Base-by-base conservation (phyloP, 2,888 invertebrate species). In the Agrochola circellaris region DNA sequence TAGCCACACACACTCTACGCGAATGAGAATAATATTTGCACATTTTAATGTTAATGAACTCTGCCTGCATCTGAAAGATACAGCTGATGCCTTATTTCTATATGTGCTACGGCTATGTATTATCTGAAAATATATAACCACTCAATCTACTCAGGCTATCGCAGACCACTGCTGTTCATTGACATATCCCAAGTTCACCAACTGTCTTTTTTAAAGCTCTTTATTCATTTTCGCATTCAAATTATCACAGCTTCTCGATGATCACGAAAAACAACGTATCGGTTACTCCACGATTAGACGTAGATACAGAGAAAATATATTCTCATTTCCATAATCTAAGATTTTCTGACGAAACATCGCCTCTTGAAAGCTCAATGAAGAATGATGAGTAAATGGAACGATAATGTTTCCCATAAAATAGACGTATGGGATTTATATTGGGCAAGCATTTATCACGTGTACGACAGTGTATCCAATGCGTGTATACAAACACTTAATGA, bases 401-500 rank as follows among this genome's bases (percentile, higher is more conserved):
- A 92, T 91, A 93, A 91, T 91, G 67, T 92, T 94, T 93, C 93
- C 92, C 93, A 94, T 93, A 93, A 92, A 89, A 91, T 84, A 81
- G 77, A 84, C 58, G 79, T 88, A 86, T 86, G 88, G 90, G 89
- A 90, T 92, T 92, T 92, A 92, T 92, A 93, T 94, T 94, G 92
- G 88, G 92, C 90, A 93, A 93, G 91, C 92, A 92, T 94, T 94
- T 94, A 95, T 95, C 92, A 91, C 91, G 82, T 90, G 83, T 86
- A 88, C 88, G 90, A 88, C 75, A 78, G 69, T 92, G 92, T 91
- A 92, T 94, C 92, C 92, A 92, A 92, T 92, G 92, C 93, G 91
- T 93, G 94, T 94, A 91, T 93, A 95, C 94, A 94, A 94, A 95
- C 93, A 94, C 93, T 94, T 94, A 94, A 95, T 95, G 94, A 95